A percentile compares a stretch with the other conserved stretches of the same genome.
These are phyloP conservation scores for Drosophila basisetae DNA, from an alignment of 2,888 invertebrate species.

Conservation along the genomic window DNA sequence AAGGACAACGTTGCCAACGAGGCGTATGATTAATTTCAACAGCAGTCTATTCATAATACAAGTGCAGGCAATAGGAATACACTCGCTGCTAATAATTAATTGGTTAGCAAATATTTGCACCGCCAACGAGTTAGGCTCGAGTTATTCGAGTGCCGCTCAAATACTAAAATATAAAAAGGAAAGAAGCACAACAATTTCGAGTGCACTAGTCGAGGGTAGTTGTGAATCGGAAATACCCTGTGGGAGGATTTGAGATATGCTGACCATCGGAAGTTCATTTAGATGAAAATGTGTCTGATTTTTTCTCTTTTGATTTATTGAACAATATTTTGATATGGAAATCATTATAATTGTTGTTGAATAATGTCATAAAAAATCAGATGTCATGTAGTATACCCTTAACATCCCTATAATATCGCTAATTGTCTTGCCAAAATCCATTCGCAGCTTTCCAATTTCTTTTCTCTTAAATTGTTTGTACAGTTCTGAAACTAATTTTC, in stretches of 20 bases:
- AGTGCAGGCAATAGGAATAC: constrained; percentile 44
- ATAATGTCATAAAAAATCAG: not conserved
- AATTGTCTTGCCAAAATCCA: not conserved
- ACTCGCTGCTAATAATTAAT: constrained; percentile 66
- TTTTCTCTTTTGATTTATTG: not conserved
- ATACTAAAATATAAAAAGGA: constrained; percentile 30
- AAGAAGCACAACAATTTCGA: not conserved
- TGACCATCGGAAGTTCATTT: not conserved
- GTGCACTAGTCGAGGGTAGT: not conserved
- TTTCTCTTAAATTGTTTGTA: not conserved
- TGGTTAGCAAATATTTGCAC: constrained; percentile 74
- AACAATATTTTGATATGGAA: not conserved
- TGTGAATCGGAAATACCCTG: not conserved
- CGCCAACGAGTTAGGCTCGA: constrained; percentile 46
- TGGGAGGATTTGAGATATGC: not conserved
- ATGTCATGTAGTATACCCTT: not conserved
- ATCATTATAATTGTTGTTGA: not conserved
- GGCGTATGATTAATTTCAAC: constrained; percentile 70
- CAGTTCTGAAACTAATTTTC: not conserved
- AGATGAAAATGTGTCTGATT: too few relatives aligned
- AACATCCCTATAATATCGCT: not conserved
- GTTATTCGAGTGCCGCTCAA: constrained; percentile 61
- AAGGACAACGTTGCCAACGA: constrained; percentile 37
- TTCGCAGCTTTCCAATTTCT: not conserved
- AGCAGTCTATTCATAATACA: constrained; percentile 28